Evolutionary conservation across 2,113 vertebrate genomes (phyloP).

Genomic region (Numida meleagris): DNA sequence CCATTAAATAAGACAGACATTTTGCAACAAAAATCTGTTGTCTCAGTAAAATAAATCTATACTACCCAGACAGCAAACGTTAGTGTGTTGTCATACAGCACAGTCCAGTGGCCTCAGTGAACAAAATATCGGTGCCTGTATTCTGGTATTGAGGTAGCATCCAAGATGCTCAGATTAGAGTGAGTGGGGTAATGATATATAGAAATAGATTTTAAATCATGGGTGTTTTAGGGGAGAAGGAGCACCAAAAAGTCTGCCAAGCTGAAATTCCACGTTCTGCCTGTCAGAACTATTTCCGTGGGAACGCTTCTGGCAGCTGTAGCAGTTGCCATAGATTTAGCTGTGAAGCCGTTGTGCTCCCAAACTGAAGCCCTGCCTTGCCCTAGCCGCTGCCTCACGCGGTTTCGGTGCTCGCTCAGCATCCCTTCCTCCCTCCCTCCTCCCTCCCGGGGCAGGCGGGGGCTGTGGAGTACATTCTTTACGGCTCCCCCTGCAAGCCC

Average conservation of each 20-base stretch:
- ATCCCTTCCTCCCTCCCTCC: background rate
- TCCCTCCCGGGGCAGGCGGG: slow-evolving; percentile 26
- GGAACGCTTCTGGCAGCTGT: background rate
- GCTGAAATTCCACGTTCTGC: slow-evolving; percentile 34
- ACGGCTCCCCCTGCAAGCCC: slow-evolving; percentile 32
- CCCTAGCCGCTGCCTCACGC: background rate
- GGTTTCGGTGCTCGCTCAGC: background rate
- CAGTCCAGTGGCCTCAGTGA: background rate
- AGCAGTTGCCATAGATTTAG: background rate
- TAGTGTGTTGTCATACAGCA: background rate
- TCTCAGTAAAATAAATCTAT: background rate
- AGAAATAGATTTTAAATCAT: background rate
- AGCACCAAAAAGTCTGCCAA: background rate
- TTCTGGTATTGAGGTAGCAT: background rate
- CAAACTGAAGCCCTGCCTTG: background rate
- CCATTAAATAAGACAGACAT: background rate
- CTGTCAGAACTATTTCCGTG: background rate
- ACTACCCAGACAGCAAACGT: background rate
- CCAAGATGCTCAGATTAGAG: background rate
- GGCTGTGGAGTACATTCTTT: slow-evolving; percentile 44
- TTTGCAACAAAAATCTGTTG: background rate
- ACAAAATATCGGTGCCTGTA: background rate
- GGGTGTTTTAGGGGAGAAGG: background rate
- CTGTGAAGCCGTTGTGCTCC: background rate
- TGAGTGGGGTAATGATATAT: background rate